phyloP scores from a whole-genome alignment of 2,113 vertebrate genomes.

The Pteruthius melanotis region DNA sequence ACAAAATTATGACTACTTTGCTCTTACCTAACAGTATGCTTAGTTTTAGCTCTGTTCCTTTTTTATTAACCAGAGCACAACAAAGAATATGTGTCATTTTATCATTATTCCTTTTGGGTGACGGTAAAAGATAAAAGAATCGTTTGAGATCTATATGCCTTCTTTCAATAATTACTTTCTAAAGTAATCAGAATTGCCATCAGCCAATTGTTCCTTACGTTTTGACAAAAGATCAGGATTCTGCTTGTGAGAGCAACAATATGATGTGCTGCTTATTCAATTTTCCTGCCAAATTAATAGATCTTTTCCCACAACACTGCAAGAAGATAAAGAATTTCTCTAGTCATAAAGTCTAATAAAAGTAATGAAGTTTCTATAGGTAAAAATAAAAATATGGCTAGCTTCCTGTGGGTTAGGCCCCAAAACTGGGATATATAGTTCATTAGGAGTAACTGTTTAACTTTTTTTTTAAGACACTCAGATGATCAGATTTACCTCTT shows the following conservation, averaged over 20 bases:
- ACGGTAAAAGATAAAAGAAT: background rate
- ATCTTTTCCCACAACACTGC: background rate
- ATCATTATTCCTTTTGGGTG: background rate
- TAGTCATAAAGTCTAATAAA: background rate
- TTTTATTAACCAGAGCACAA: background rate
- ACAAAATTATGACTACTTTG: background rate
- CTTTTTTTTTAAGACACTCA: background rate
- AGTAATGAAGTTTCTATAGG: background rate
- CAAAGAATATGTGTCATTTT: background rate
- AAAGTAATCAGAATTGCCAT: conserved; percentile 1
- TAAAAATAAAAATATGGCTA: background rate
- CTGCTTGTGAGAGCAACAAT: background rate
- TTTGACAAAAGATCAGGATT: background rate
- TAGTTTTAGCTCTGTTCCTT: background rate
- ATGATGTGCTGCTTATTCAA: background rate
- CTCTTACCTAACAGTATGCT: background rate
- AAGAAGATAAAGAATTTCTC: background rate
- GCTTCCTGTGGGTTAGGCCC: background rate
- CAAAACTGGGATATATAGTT: background rate
- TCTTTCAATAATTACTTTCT: conserved; percentile 6
- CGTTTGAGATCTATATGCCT: background rate
- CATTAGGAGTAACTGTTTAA: background rate
- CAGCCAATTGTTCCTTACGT: background rate
- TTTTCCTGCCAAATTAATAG: background rate
- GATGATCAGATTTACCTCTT: background rate